These are phyloP conservation scores for Nipponacmea schrenckii DNA, from an alignment of 2,888 invertebrate species.

Conservation along the genomic window DNA sequence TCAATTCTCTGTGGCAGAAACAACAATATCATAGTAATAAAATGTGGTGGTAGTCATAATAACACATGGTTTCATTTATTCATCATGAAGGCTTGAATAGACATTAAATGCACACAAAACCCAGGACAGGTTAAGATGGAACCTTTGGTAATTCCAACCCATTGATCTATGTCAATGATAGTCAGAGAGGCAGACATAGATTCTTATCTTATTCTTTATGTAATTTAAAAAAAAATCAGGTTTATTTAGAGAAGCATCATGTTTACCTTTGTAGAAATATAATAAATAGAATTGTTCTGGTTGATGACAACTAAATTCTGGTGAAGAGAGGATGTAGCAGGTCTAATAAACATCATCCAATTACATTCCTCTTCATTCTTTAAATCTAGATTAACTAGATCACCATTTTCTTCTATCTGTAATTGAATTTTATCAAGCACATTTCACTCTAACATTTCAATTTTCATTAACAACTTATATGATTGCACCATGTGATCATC, in stretches of 20 bases:
- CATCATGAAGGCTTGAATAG: too few relatives aligned
- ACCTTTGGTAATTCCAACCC: background rate
- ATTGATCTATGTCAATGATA: too few relatives aligned
- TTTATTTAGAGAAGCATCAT: background rate
- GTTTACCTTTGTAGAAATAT: conserved; percentile 55
- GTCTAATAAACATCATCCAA: conserved; percentile 84
- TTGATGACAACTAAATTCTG: conserved; percentile 78
- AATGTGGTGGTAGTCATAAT: too few relatives aligned
- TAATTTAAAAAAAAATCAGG: too few relatives aligned
- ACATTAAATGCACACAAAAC: too few relatives aligned
- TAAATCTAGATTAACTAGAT: conserved; percentile 63
- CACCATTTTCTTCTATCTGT: background rate
- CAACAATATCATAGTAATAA: background rate
- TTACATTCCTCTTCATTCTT: conserved; percentile 71
- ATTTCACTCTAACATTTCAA: too few relatives aligned
- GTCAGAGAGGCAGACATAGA: too few relatives aligned
- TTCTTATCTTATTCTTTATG: too few relatives aligned
- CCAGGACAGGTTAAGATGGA: background rate
- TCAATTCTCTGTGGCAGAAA: conserved; percentile 40
- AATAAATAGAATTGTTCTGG: conserved; percentile 67
- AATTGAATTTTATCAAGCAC: background rate
- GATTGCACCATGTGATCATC: too few relatives aligned
- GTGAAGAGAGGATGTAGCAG: conserved; percentile 74
- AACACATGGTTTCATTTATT: too few relatives aligned
- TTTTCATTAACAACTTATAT: too few relatives aligned